These are phyloP conservation scores for Gryllus bimaculatus DNA, from an alignment of 1,140 invertebrate genomes.

Conservation along the genomic window DNA sequence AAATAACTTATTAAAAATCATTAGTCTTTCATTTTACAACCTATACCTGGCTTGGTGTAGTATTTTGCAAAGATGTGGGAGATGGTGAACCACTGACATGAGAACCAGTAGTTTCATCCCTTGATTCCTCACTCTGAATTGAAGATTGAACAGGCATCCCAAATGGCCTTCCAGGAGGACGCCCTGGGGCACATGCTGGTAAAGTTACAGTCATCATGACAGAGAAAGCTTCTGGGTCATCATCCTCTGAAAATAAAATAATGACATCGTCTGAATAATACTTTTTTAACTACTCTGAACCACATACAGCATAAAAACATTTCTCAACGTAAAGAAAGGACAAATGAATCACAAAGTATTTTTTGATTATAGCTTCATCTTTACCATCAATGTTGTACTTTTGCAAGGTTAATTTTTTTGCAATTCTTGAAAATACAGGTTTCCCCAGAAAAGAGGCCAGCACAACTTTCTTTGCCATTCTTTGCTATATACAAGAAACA, in stretches of 20 bases:
- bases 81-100: slow-evolving; percentile 7
- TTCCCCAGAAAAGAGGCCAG: no score
- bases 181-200: neutral
- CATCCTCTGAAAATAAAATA: neutral
- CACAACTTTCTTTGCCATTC: no score
- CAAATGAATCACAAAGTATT: no score
- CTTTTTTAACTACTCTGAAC: neutral
- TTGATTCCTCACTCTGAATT: slow-evolving; percentile 16
- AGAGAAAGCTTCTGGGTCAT: neutral
- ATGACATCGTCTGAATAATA: neutral
- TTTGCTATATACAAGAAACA: no score
- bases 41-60: neutral
- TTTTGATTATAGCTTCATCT: no score
- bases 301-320: neutral
- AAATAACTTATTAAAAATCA: neutral
- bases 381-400: no score
- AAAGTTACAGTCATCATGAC: neutral
- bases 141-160: slow-evolving; percentile 15
- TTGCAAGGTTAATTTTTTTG: no score
- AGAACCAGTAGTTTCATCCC: slow-evolving; percentile 9
- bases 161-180: slow-evolving; percentile 12
- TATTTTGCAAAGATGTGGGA: slow-evolving; percentile 2
- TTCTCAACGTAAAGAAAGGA: neutral
- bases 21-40: neutral
- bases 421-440: no score